phyloP scores from a whole-genome alignment of 2,888 invertebrate genomes.

The Drosophila stalkeri region DNA sequence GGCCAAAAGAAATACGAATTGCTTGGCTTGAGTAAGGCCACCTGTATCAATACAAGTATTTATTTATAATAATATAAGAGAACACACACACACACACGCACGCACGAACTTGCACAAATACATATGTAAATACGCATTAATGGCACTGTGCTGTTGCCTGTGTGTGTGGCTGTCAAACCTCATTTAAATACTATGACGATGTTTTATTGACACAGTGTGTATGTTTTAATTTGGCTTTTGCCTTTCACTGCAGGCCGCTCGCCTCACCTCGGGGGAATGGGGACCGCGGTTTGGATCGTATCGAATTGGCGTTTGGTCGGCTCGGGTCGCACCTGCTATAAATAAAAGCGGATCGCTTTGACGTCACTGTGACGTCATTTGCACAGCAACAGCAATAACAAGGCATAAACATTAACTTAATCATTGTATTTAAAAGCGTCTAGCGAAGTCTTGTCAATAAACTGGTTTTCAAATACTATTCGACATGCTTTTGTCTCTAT shows the following conservation, averaged over 20 bases:
- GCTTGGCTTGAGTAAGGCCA: slow-evolving; percentile 57
- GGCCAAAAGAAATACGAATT: slow-evolving; percentile 51
- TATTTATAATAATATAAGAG: slow-evolving; percentile 35
- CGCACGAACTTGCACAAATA: not conserved
- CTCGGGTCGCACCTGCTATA: slow-evolving; percentile 60
- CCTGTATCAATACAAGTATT: slow-evolving; percentile 65
- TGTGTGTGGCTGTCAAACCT: slow-evolving; percentile 73
- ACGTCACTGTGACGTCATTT: slow-evolving; percentile 82
- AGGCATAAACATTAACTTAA: slow-evolving; percentile 78
- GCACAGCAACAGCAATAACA: slow-evolving; percentile 60
- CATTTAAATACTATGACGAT: slow-evolving; percentile 81
- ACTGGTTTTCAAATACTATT: slow-evolving; percentile 60
- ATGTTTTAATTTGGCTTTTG: slow-evolving; percentile 81
- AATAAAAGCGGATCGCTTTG: slow-evolving; percentile 71
- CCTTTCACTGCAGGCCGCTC: slow-evolving; percentile 55
- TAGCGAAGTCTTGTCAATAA: slow-evolving; percentile 59
- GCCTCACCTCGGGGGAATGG: slow-evolving; percentile 9
- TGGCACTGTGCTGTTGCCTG: slow-evolving; percentile 7
- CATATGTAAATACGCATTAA: slow-evolving; percentile 11
- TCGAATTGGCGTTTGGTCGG: slow-evolving; percentile 9
- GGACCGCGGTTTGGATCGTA: slow-evolving; percentile 28
- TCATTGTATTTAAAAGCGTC: slow-evolving; percentile 73
- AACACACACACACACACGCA: slow-evolving; percentile 1
- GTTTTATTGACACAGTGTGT: slow-evolving; percentile 79
- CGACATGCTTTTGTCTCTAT: slow-evolving; percentile 25